phyloP scores from a whole-genome alignment of 2,113 vertebrate species.

The Nycticryphes semicollaris region DNA sequence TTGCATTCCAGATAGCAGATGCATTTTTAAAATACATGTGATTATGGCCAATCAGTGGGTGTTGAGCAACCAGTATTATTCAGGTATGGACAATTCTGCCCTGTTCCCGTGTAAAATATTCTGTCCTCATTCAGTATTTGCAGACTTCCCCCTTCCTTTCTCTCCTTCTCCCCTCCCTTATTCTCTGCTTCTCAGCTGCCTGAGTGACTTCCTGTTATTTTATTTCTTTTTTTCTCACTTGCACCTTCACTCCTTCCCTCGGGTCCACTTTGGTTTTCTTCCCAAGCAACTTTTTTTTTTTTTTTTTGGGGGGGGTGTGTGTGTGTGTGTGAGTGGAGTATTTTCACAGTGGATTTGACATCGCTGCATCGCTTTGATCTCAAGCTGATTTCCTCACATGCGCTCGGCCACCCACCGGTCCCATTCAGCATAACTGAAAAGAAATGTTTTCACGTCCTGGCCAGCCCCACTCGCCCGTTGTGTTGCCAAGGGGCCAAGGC shows the following conservation, averaged over 20 bases:
- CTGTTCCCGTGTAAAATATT: not conserved
- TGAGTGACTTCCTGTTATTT: not conserved
- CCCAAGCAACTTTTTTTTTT: not conserved
- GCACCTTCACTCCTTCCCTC: not conserved
- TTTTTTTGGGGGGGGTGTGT: too few relatives aligned
- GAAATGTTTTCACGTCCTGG: not conserved
- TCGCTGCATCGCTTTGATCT: conserved; percentile 21
- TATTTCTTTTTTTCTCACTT: not conserved
- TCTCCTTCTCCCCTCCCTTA: not conserved
- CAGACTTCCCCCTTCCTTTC: not conserved
- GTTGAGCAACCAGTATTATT: rapidly evolving
- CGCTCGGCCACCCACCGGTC: not conserved
- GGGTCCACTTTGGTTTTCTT: not conserved
- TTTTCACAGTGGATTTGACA: not conserved
- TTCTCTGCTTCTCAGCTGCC: not conserved
- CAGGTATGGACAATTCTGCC: not conserved
- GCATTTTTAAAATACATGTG: not conserved
- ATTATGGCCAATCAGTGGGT: not conserved
- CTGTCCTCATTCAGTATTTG: not conserved
- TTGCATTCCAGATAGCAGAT: not conserved
- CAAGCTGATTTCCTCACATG: not conserved
- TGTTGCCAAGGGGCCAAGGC: not conserved
- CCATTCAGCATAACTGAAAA: not conserved
- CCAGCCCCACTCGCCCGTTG: not conserved
- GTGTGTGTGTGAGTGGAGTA: not conserved